Conservation (phyloP, 2,113 vertebrate genomes). For the Calyptomena viridis region DNA sequence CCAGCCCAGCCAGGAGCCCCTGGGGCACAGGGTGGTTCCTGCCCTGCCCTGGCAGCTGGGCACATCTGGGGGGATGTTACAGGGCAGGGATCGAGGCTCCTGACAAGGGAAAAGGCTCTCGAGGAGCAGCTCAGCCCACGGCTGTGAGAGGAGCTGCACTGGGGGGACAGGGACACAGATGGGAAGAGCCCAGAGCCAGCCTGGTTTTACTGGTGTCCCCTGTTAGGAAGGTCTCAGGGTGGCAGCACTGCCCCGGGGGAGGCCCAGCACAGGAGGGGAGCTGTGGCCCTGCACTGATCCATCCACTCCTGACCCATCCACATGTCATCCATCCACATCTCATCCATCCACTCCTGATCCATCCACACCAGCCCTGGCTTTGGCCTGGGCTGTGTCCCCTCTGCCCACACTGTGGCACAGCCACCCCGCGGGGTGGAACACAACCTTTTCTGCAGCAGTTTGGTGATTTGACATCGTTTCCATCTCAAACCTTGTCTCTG, state of each 20-base stretch:
- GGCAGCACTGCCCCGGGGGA: neutral
- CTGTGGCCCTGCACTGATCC: too few relatives aligned
- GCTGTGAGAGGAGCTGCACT: neutral
- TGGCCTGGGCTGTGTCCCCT: neutral
- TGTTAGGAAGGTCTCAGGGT: neutral
- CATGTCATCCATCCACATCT: too few relatives aligned
- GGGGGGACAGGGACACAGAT: neutral
- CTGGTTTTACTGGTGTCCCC: neutral
- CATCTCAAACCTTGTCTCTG: neutral
- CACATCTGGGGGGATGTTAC: fast-evolving
- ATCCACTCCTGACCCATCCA: too few relatives aligned
- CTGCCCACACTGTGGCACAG: neutral
- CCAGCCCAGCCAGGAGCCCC: neutral
- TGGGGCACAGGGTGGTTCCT: neutral
- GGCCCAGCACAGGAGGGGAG: neutral
- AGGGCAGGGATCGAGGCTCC: neutral
- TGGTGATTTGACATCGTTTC: fast-evolving
- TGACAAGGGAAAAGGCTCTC: neutral
- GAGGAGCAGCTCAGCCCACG: neutral
- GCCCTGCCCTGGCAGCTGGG: neutral
- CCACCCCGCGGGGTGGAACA: fast-evolving
- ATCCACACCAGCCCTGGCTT: fast-evolving
- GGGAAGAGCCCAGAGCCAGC: neutral
- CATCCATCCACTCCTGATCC: too few relatives aligned
- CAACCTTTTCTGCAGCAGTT: neutral